Evolutionary conservation across 2,113 vertebrate genomes (phyloP), one percentile per base, ranked within the genome.

Genomic region (Protobothrops flavoviridis): DNA sequence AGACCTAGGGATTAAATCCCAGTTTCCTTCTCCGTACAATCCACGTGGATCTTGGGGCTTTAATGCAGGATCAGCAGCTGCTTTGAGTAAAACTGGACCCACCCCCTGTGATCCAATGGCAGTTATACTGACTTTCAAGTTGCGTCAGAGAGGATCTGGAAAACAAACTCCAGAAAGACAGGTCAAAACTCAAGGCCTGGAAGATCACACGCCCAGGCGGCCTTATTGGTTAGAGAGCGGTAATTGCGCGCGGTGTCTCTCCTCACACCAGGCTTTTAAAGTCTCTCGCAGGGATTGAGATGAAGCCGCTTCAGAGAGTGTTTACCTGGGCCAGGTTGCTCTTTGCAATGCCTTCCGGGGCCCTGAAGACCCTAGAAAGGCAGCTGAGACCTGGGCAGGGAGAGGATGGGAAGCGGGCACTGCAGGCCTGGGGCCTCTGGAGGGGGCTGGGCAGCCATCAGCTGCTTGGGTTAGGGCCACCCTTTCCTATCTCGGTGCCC

Each of bases 221-320:
- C n/a, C n/a, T 17, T 33, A 33, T 20, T 8, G n/a, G 15, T 6
- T 17, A n/a, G 64, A 17, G 64, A 74, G 13, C 64, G 33, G 64
- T 74, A 33, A 33, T 74, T 17, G 13, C n/a, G 39, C 69, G 39
- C n/a, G n/a, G n/a, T 1, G 69, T 20, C 0, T 20, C n/a, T 39
- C 69, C 6, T 33, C 6, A 7, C 3, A 0, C 8, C 6, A 3
- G 33, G 0, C n/a, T 39, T 39, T 3, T 3, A 3, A 43, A 17
- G 8, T 21, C 33, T 21, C 33, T 21, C 15, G 1, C 33, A 0
- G 69, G n/a, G 29, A n/a, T n/a, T n/a, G 20, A 1, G 17, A 4
- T 57, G 20, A 57, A 21, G 5, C 56, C 20, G 0, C 20, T 17
- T 57, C 11, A 6, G 12, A 24, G 8, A 17, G 17, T 1, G 17